Evolutionary conservation across 2,113 vertebrate species (phyloP), one percentile per base, ranked within the genome.

Genomic region (Paralichthys olivaceus): DNA sequence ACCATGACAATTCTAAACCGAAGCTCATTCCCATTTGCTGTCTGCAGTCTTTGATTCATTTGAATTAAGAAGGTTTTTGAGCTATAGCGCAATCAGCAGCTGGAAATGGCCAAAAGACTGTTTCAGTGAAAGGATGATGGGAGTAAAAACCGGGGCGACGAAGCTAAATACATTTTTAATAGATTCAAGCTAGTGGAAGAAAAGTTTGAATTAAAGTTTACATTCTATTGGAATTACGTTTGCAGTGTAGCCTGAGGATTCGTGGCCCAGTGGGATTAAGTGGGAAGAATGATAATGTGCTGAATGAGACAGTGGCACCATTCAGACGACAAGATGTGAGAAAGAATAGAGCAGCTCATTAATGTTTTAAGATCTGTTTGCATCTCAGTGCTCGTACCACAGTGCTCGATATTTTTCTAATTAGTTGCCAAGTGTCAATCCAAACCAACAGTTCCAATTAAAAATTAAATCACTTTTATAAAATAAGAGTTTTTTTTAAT

Each of bases 1-100:
- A 90, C 69, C 90, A 84, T 87, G 84, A 90, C 90, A 76, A 84
- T 77, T 90, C 83, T 37, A 69, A 88, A 85, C 90, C 79, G 81
- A 81, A 86, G 85, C 85, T 80, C 80, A 79, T 86, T 86, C 74
- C 84, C 84, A 80, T 91, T 92, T 87, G 80, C 77, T 80, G 75
- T 84, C 81, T 69, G 84, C 84, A 68, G 72, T 72, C 81, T 92
- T 85, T 80, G 77, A 88, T 87, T 91, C 76, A 75, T 91, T 91
- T 80, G 25, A 92, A 92, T 92, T 86, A 84, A 87, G 71, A 84
- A 76, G 68, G 9, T 55, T 20, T 59, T 54, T 75, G 84, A 89
- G 86, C 87, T 90, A 81, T 73, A 81, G 81, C 75, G 83, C 77
- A 89, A 87, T 90, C 87, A 86, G 85, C 77, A 59, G 76, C 70